These are phyloP conservation scores for Piezodorus guildinii DNA, from an alignment of 1,140 invertebrate genomes.

Conservation along the genomic window DNA sequence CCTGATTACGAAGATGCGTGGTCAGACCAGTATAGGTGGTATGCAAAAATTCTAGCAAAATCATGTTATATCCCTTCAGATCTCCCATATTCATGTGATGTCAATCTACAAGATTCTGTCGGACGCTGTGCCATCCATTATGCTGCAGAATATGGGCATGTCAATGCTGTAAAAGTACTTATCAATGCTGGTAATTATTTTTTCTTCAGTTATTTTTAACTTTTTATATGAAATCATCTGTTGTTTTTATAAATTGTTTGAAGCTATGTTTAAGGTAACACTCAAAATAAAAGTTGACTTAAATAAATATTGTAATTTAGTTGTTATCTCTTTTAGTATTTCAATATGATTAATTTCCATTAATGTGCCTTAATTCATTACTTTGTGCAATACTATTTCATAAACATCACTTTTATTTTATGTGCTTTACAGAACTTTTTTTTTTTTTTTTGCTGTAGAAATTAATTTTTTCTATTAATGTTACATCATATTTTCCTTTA, in stretches of 20 bases:
- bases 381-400: too few relatives aligned
- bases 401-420: too few relatives aligned
- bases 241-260: neutral
- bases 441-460: too few relatives aligned
- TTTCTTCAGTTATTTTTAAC: neutral
- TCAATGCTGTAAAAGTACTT: conserved; percentile 38
- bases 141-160: conserved; percentile 42
- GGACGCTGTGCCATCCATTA: conserved; percentile 46
- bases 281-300: too few relatives aligned
- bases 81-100: conserved; percentile 30
- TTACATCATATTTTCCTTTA: too few relatives aligned
- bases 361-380: too few relatives aligned
- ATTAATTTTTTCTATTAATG: too few relatives aligned
- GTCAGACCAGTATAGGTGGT: conserved; percentile 31
- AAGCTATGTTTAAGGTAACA: neutral
- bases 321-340: too few relatives aligned
- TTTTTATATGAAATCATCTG: neutral
- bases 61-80: conserved; percentile 35
- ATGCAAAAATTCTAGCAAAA: conserved; percentile 43
- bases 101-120: conserved; percentile 40
- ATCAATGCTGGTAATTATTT: conserved; percentile 32
- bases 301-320: too few relatives aligned
- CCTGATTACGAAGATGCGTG: conserved; percentile 29
- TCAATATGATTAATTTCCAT: too few relatives aligned
- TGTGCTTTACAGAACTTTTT: too few relatives aligned